Base-by-base conservation (phyloP, 1,140 invertebrate species). In the Drosophila busckii region DNA sequence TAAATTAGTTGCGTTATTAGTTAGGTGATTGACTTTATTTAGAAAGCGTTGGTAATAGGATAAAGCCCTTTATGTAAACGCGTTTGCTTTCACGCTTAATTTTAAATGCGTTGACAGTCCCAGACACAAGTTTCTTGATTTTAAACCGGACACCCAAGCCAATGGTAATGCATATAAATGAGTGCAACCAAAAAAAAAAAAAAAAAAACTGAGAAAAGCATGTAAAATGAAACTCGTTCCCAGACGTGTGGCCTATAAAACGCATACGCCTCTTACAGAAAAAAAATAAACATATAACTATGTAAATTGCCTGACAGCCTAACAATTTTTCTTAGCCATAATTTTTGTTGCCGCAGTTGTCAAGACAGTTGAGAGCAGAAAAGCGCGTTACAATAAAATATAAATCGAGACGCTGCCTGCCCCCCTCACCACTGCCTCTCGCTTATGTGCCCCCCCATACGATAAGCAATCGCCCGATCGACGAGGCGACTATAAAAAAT, bases 401-500 rank as follows among this genome's bases (percentile, higher is more conserved):
- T 16, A 35, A 69, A 68, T 53, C 54, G 35, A 76, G 66, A 70
- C 63, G 44, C 37, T 50, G 50, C n/a, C n/a, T n/a, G n/a, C n/a
- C n/a, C n/a, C n/a, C n/a, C n/a, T n/a, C n/a, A n/a, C n/a, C n/a
- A n/a, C n/a, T n/a, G n/a, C n/a, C n/a, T 62, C 16, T 50, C 58
- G 28, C 50, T 26, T 62, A 37, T 55, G 25, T 26, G 17, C 41
- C 37, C 55, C 49, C 65, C 48, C 49, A 40, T 45, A 55, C 29
- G 59, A 73, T 62, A 73, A 58, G 63, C 61, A 44, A 64, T 60
- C 70, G 56, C 41, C 28, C 28, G 44, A 53, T 37, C 44, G 6
- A 22, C 17, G 28, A 34, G 42, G 32, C 49, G 44, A 16, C 32
- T 4, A 17, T 2, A 10, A 13, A 62, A 19, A 16, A 23, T 13